A percentile compares a stretch with the other conserved stretches of the same genome.
Evolutionary conservation across 2,797 vertebrate genomes (phyloP).

Genomic region (Bufotes viridis): DNA sequence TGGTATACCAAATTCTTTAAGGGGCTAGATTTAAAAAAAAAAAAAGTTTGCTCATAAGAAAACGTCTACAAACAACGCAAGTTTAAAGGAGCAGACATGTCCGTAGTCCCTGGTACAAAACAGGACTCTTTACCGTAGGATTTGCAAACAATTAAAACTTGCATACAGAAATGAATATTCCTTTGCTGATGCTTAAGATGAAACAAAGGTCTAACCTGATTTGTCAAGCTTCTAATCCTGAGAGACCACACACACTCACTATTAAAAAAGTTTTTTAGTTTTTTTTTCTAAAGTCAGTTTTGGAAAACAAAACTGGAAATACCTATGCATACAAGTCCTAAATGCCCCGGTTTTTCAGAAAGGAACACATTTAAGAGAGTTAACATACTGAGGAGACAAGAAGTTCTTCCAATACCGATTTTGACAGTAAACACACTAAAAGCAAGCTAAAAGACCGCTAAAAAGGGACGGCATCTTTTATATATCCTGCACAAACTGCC

Average conservation of each 20-base stretch:
- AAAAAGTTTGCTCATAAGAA: background rate
- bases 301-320: conserved; percentile 3
- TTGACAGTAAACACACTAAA: background rate
- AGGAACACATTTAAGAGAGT: background rate
- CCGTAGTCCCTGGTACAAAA: background rate
- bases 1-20: background rate
- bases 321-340: background rate
- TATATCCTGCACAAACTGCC: background rate
- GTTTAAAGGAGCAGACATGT: background rate
- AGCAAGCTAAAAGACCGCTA: conserved; percentile 5
- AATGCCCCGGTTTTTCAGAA: background rate
- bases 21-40: background rate
- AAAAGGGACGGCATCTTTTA: background rate
- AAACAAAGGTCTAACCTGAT: conserved; percentile 1
- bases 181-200: background rate
- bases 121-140: too few species aligned
- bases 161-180: background rate
- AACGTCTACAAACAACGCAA: background rate
- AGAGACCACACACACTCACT: background rate
- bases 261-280: background rate
- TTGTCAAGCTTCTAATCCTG: background rate
- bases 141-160: background rate
- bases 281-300: background rate
- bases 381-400: background rate
- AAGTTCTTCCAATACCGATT: background rate